Conservation (phyloP, 2,888 invertebrate genomes). For the Spisula solida region DNA sequence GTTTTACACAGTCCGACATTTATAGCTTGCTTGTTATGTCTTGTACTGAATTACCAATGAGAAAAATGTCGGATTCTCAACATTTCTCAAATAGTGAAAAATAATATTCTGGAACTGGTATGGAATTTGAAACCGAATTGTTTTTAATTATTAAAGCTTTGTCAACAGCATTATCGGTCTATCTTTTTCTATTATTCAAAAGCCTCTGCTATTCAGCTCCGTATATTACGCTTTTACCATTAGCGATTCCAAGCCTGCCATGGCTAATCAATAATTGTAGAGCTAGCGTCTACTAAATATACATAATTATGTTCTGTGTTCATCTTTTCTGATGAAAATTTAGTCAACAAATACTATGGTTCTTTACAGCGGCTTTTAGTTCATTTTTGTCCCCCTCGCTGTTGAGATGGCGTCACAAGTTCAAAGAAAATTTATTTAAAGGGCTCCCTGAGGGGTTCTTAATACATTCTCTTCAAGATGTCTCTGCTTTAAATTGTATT, state of each 20-base stretch:
- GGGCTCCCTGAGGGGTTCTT: conserved; percentile 54
- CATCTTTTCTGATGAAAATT: conserved; percentile 53
- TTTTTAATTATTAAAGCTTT: conserved; percentile 62
- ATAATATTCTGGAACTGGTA: background rate
- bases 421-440: conserved; percentile 64
- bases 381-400: conserved; percentile 45
- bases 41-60: background rate
- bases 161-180: conserved; percentile 53
- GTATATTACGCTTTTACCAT: conserved; percentile 57
- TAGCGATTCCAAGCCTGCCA: conserved; percentile 56
- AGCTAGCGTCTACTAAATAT: conserved; percentile 58
- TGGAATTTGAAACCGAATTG: conserved; percentile 52
- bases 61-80: background rate
- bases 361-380: conserved; percentile 53
- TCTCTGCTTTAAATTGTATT: conserved; percentile 65
- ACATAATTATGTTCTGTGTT: conserved; percentile 57
- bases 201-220: conserved; percentile 39
- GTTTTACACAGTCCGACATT: background rate
- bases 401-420: conserved; percentile 59
- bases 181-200: conserved; percentile 64
- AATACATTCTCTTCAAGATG: conserved; percentile 57
- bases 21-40: no score
- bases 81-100: background rate
- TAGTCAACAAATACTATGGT: conserved; percentile 50
- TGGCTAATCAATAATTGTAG: conserved; percentile 56